phyloP scores from a whole-genome alignment of 2,113 vertebrate genomes.

The Tursiops truncatus region DNA sequence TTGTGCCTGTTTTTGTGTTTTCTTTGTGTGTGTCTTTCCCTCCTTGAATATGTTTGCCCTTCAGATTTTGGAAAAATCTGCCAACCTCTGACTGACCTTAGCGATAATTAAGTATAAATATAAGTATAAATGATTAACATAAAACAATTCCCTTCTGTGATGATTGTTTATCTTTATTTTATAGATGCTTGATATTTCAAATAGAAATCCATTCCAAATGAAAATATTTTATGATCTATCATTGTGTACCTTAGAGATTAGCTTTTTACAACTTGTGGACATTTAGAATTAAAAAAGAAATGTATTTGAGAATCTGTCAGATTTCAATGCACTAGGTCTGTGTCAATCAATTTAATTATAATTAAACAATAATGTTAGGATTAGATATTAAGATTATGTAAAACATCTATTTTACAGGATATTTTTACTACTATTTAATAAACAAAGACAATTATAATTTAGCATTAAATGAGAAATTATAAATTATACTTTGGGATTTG shows the following conservation, averaged over 20 bases:
- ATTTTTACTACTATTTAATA: background rate
- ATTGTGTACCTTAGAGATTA: background rate
- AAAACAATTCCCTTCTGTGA: background rate
- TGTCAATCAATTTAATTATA: constrained; percentile 43
- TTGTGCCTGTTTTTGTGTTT: background rate
- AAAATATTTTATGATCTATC: background rate
- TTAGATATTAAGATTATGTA: constrained; percentile 39
- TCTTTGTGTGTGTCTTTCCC: background rate
- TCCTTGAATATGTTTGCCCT: background rate
- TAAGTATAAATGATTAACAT: background rate
- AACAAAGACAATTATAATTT: background rate
- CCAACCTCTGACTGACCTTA: constrained; percentile 20
- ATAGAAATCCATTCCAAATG: background rate
- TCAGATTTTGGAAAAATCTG: constrained; percentile 13
- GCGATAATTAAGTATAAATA: background rate
- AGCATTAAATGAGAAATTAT: background rate
- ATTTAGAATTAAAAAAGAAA: constrained; percentile 27
- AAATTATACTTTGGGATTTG: background rate
- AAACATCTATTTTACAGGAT: background rate
- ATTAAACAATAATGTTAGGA: background rate
- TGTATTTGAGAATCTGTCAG: background rate
- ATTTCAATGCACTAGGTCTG: background rate
- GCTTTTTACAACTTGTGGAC: constrained; percentile 6
- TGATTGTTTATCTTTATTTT: constrained; percentile 23
- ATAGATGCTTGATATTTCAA: background rate